Percentiles rank a stretch among this genome's conserved stretches.
These are phyloP conservation scores for Lasiurus borealis DNA, from an alignment of 2,113 vertebrate genomes.

Conservation along the genomic window DNA sequence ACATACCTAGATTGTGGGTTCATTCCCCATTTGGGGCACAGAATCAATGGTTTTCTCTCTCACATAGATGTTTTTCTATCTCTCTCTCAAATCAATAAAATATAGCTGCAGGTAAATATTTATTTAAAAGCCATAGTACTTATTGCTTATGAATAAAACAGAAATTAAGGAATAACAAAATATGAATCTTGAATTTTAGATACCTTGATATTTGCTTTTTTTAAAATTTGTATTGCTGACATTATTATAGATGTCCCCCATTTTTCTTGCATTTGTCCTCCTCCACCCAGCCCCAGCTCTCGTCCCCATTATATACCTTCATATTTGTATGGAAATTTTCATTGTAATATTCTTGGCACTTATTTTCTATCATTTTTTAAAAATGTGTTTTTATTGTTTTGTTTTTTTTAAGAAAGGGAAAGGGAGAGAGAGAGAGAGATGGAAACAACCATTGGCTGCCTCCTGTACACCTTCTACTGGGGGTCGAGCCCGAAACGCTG, in stretches of 20 bases:
- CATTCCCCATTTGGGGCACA: not conserved
- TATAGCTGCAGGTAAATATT: not conserved
- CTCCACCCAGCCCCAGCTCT: not conserved
- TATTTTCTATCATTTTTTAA: slow-evolving; percentile 1
- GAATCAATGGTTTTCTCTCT: not conserved
- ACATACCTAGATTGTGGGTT: not conserved
- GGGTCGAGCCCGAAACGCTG: no score
- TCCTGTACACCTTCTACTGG: no score
- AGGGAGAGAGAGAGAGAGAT: no score
- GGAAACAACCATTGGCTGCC: no score
- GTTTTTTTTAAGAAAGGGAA: no score
- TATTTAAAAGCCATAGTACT: not conserved
- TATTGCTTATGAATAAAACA: not conserved
- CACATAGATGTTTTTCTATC: not conserved
- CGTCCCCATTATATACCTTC: not conserved
- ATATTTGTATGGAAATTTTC: slow-evolving; percentile 34
- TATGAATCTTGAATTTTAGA: slow-evolving; percentile 31
- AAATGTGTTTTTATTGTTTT: no score
- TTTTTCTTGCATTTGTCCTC: not conserved
- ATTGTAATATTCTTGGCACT: slow-evolving; percentile 35
- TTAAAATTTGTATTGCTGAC: not conserved
- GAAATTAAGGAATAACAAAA: slow-evolving; percentile 47
- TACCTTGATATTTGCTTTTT: not conserved
- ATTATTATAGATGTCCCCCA: not conserved
- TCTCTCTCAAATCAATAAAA: not conserved